Base-by-base conservation (phyloP, 2,888 invertebrate genomes). In the Pharmacophagus antenor region DNA sequence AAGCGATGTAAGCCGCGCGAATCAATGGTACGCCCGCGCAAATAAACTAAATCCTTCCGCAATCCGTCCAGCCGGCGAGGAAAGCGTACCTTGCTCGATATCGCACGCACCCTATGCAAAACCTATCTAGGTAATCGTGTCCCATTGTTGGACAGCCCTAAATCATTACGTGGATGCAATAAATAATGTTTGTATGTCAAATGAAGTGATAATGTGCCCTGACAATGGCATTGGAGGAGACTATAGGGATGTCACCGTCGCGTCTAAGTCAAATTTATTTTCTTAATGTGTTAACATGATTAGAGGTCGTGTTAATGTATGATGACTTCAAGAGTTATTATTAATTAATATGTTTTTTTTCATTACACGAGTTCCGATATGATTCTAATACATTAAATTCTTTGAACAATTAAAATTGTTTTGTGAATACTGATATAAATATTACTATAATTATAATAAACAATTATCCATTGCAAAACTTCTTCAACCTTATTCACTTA, bases 161-260 rank as follows among this genome's bases (percentile, higher is more conserved):
- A 86, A 84, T 84, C 84, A 81, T 71, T 71, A 70, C 73, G 72
- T 74, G 72, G 76, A 70, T 71, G 67, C 73, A 72, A 84, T 85
- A 85, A 85, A 84, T 84, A 74, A 82, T 70, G 66, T 70, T 75
- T 80, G 79, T 81, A 76, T 69, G 76, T 74, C 72, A 74, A 80
- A 80, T 79, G 76, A 80, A 84, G 84, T 85, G 88, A 88, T 88
- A 86, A 88, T 83, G 79, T 77, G 78, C 77, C 69, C 67, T 63
- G 76, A 82, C 80, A 80, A 77, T 80, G 64, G 70, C 65, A 68
- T 69, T 70, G 71, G 76, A 76, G 77, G 67, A n/a, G 66, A 69
- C 72, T 68, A 64, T 80, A 77, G 74, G 71, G 73, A 71, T 68
- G 72, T 31, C 57, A 62, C 63, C 59, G 52, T 52, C 22, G 56